These are phyloP conservation scores for Erannis defoliaria DNA, from an alignment of 2,888 invertebrate genomes.

Conservation along the genomic window DNA sequence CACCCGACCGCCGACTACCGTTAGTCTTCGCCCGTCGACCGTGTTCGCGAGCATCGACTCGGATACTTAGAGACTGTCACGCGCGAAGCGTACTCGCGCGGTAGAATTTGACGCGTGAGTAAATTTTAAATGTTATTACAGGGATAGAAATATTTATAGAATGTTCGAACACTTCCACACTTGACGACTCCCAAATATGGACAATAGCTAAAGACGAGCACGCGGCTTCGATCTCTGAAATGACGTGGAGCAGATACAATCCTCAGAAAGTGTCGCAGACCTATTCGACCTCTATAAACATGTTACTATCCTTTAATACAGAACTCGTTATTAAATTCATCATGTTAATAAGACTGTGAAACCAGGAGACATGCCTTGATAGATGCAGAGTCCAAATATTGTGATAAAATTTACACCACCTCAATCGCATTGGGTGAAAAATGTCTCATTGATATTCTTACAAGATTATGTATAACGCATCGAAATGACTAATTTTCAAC, in stretches of 20 bases:
- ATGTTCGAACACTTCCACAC: conserved; percentile 53
- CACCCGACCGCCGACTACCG: conserved; percentile 54
- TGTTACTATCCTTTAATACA: conserved; percentile 29
- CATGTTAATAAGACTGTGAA: conserved; percentile 47
- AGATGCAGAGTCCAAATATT: conserved; percentile 20
- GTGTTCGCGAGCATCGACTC: conserved; percentile 53
- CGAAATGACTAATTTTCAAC: neutral
- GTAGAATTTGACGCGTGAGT: conserved; percentile 53
- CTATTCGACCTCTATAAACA: conserved; percentile 33
- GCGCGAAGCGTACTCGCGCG: conserved; percentile 61
- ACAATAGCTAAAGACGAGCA: conserved; percentile 3
- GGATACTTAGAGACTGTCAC: conserved; percentile 59
- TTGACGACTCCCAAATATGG: conserved; percentile 14
- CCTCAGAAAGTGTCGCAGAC: conserved; percentile 3
- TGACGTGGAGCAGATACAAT: neutral
- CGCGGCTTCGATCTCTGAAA: neutral
- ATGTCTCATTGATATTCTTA: neutral
- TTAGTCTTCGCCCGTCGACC: conserved; percentile 59
- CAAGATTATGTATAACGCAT: neutral
- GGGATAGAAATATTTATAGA: conserved; percentile 65
- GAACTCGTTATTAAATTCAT: conserved; percentile 40
- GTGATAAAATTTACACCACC: conserved; percentile 9
- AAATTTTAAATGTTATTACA: conserved; percentile 54
- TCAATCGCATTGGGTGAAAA: neutral
- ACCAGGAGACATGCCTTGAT: conserved; percentile 45